Base-by-base conservation (phyloP, 92 coral and sea anemone species). In the Hydrozoanthus gracilis region DNA sequence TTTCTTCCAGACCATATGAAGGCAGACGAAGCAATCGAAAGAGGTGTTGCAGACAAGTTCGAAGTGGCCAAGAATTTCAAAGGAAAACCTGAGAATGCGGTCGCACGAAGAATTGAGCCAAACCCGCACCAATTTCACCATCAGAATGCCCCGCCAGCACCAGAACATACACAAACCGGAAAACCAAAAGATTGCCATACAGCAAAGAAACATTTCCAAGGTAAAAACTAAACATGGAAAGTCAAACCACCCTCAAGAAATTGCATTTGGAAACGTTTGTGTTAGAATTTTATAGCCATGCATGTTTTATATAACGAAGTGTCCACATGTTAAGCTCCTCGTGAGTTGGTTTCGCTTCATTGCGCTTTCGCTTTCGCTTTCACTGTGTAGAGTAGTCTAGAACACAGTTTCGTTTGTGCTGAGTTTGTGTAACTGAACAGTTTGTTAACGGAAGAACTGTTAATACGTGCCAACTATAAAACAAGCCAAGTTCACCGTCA, bases 1-100 rank as follows among this genome's bases (percentile, higher is more conserved):
- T 77, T 39, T 55, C 67, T 77, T 44, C 82, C 82, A 20, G 82
- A 77, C 44, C 82, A 77, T 27, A 77, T 77, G 69, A 77, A 77
- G 0, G 82, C 82, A 6, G 4, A 56, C 4, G 69, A 56, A 4
- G 82, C 82, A 6, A 10, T 52, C 8, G 44, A 55, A 4, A 56
- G 8, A 56, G 69, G 69, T 10, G 69, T 77, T 27, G 69, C 51
- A 1, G 35, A 56, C 39, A 77, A 77, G 51, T 77, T 12, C 82
- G 11, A 27, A 4, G 10, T 77, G 3, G 9, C 68, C 4, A 3
- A 15, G 15, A 44, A n/a, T 6, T 77, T 4, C 39, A 0, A 56
- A 55, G 82, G 82, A 13, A 55, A 77, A 0, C 69, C 69, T 27
- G 69, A 56, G 55, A 44, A 52, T 13, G 82, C 67, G 39, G 82